Evolutionary conservation across 2,113 vertebrate genomes (phyloP).

Genomic region (Chaetops frenatus): DNA sequence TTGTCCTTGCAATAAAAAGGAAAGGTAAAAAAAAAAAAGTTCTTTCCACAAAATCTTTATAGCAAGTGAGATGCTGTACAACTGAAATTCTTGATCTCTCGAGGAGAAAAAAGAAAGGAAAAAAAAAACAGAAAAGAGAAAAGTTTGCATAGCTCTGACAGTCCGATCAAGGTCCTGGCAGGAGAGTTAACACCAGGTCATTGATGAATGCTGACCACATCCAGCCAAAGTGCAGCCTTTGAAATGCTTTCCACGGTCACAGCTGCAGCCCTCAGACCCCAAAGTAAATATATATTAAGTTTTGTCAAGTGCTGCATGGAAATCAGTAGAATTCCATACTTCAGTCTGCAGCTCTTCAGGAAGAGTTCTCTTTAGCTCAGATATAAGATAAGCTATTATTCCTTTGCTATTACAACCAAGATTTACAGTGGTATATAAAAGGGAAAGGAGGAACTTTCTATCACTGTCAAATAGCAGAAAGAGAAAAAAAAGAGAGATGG

Average conservation of each 20-base stretch:
- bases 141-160: neutral
- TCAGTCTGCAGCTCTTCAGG: neutral
- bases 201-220: neutral
- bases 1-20: rapidly evolving
- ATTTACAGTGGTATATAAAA: neutral
- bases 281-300: neutral
- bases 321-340: neutral
- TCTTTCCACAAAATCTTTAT: neutral
- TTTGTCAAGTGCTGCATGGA: neutral
- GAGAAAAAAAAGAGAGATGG: rapidly evolving
- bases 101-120: neutral
- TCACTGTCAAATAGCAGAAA: neutral
- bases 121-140: neutral
- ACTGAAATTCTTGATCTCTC: neutral
- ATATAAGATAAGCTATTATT: neutral
- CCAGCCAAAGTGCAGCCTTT: neutral
- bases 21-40: neutral
- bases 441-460: neutral
- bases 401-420: neutral
- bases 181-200: neutral
- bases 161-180: neutral
- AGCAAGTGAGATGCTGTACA: neutral
- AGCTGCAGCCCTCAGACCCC: neutral
- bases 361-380: neutral
- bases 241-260: neutral